Evolutionary conservation across 2,888 invertebrate genomes (phyloP).

Genomic region (Pantelozetes paolii): DNA sequence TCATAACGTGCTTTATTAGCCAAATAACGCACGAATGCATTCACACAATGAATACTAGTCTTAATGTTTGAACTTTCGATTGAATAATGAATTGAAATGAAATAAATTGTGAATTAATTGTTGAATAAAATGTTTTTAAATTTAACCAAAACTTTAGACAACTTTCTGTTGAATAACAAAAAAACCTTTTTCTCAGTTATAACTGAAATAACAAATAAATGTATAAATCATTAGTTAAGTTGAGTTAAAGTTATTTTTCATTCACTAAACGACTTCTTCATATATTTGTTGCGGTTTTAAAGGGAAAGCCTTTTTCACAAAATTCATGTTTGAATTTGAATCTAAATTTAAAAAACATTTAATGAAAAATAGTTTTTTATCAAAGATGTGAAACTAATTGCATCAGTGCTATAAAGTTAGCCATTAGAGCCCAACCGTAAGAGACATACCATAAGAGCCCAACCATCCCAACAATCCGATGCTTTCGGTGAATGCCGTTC

Average conservation of each 20-base stretch:
- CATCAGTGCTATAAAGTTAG: neutral
- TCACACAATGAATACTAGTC: neutral
- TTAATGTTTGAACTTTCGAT: neutral
- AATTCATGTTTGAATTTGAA: neutral
- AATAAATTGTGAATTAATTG: too few relatives aligned
- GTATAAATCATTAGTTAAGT: neutral
- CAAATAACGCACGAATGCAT: constrained; percentile 16
- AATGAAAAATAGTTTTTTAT: constrained; percentile 13
- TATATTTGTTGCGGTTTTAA: neutral
- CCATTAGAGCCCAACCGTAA: neutral
- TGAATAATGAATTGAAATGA: neutral
- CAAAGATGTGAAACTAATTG: neutral
- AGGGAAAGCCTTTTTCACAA: constrained; percentile 6
- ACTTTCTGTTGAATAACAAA: too few relatives aligned
- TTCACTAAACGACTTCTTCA: neutral
- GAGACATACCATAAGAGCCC: neutral
- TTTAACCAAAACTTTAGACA: too few relatives aligned
- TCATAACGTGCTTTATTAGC: constrained; percentile 15
- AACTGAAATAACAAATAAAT: neutral
- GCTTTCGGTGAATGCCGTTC: constrained; percentile 5
- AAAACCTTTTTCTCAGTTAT: neutral
- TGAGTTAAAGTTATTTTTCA: neutral
- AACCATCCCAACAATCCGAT: constrained; percentile 7
- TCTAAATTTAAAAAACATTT: neutral
- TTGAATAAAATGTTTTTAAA: too few relatives aligned